phyloP scores from a whole-genome alignment of 1,140 invertebrate genomes.

The Temnothorax longispinosus region DNA sequence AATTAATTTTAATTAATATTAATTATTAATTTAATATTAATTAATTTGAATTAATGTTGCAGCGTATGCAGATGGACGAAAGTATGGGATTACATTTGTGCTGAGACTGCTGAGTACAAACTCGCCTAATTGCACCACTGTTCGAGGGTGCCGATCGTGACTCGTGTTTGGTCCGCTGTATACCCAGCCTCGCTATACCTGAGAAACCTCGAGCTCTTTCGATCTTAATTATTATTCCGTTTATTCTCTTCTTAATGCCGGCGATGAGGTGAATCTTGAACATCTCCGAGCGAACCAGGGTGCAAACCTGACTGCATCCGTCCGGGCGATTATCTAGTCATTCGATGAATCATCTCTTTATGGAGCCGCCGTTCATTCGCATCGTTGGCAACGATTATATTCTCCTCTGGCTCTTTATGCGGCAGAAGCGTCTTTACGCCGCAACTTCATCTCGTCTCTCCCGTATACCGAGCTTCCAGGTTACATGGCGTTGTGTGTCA shows the following conservation, averaged over 20 bases:
- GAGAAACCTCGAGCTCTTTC: slow-evolving; percentile 17
- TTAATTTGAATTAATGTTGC: neutral
- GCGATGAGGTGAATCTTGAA: slow-evolving; percentile 3
- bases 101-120: neutral
- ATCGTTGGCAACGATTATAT: slow-evolving; percentile 40
- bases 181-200: slow-evolving; percentile 30
- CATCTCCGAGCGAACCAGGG: neutral
- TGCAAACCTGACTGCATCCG: slow-evolving; percentile 20
- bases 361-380: slow-evolving; percentile 39
- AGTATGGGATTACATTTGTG: neutral
- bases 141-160: neutral
- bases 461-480: neutral
- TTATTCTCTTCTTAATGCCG: slow-evolving; percentile 34
- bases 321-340: slow-evolving; percentile 44
- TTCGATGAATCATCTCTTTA: slow-evolving; percentile 39
- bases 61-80: neutral
- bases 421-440: neutral
- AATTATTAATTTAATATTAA: neutral
- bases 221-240: slow-evolving; percentile 61
- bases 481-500: neutral
- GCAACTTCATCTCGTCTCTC: neutral
- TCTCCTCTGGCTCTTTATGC: slow-evolving; percentile 18
- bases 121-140: neutral
- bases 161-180: slow-evolving; percentile 18
- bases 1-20: no score